Conservation (phyloP, 2,888 invertebrate genomes). For the Pachycephus smyrnensis region DNA sequence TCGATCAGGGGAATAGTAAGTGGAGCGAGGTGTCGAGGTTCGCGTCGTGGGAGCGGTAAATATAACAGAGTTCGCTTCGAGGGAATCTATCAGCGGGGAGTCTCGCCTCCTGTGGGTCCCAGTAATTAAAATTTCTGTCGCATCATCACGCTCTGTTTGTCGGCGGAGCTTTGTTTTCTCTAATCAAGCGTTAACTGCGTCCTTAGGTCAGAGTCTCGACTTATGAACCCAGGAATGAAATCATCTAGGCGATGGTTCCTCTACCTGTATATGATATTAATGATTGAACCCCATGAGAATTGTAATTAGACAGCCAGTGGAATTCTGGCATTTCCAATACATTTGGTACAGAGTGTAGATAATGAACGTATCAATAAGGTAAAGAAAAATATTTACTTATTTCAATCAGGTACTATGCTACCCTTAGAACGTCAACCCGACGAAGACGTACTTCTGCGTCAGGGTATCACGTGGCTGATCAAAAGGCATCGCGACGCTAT, state of each 20-base stretch:
- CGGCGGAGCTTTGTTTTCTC: conserved; percentile 24
- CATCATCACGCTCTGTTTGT: conserved; percentile 25
- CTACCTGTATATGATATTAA: background rate
- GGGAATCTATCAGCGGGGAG: conserved; percentile 20
- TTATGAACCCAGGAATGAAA: background rate
- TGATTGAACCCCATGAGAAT: background rate
- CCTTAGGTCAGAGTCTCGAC: conserved; percentile 10
- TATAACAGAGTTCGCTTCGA: background rate
- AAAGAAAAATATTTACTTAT: background rate
- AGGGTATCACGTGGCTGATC: background rate
- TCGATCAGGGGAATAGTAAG: background rate
- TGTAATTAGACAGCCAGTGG: background rate
- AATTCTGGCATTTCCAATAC: background rate
- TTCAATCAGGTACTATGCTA: background rate
- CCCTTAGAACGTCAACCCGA: background rate
- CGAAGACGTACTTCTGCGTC: background rate
- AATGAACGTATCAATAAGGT: background rate
- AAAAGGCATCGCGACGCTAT: background rate
- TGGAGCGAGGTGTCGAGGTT: conserved; percentile 8
- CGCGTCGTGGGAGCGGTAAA: background rate
- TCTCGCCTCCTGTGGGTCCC: conserved; percentile 21
- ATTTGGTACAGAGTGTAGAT: background rate
- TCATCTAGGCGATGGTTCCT: background rate
- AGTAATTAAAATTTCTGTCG: conserved; percentile 28
- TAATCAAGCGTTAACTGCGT: conserved; percentile 26